These are phyloP conservation scores for Agriopis leucophaearia DNA, from an alignment of 2,888 invertebrate genomes.

Conservation along the genomic window DNA sequence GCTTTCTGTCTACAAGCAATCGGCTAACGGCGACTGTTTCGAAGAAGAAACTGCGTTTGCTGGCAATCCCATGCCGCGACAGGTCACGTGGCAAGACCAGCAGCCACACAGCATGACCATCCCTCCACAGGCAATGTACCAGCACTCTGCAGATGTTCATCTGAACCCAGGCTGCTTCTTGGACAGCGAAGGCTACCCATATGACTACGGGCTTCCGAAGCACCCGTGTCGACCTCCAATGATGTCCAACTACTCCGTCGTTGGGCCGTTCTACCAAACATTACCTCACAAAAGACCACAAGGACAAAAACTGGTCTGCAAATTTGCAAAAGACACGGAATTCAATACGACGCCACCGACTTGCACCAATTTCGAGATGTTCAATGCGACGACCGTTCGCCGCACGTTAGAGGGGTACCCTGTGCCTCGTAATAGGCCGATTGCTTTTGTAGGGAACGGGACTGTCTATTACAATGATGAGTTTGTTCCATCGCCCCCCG, in stretches of 20 bases:
- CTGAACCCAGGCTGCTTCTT: slow-evolving; percentile 92
- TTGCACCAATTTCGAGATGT: slow-evolving; percentile 78
- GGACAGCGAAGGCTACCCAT: slow-evolving; percentile 92
- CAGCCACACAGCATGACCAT: slow-evolving; percentile 70
- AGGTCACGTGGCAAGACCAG: slow-evolving; percentile 86
- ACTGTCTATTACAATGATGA: slow-evolving; percentile 84
- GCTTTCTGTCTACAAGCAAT: slow-evolving; percentile 80
- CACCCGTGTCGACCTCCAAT: slow-evolving; percentile 81
- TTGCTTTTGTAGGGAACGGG: slow-evolving; percentile 80
- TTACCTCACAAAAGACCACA: slow-evolving; percentile 91
- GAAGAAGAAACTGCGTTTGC: slow-evolving; percentile 80
- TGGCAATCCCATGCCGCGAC: slow-evolving; percentile 76
- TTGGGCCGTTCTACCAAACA: slow-evolving; percentile 90
- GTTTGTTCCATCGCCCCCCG: slow-evolving; percentile 90
- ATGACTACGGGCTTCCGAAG: slow-evolving; percentile 92
- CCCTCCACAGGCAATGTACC: slow-evolving; percentile 85
- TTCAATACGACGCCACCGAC: slow-evolving; percentile 74
- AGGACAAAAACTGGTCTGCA: slow-evolving; percentile 81
- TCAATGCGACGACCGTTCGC: slow-evolving; percentile 86
- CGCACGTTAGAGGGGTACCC: slow-evolving; percentile 94
- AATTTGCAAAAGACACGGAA: slow-evolving; percentile 82
- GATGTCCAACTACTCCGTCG: slow-evolving; percentile 77
- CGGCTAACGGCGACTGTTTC: slow-evolving; percentile 68
- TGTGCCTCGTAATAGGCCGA: slow-evolving; percentile 83
- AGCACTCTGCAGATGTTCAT: slow-evolving; percentile 91